Evolutionary conservation across 2,888 invertebrate species (phyloP), one percentile per base, ranked within the genome.

Genomic region (Clusia tigrina): DNA sequence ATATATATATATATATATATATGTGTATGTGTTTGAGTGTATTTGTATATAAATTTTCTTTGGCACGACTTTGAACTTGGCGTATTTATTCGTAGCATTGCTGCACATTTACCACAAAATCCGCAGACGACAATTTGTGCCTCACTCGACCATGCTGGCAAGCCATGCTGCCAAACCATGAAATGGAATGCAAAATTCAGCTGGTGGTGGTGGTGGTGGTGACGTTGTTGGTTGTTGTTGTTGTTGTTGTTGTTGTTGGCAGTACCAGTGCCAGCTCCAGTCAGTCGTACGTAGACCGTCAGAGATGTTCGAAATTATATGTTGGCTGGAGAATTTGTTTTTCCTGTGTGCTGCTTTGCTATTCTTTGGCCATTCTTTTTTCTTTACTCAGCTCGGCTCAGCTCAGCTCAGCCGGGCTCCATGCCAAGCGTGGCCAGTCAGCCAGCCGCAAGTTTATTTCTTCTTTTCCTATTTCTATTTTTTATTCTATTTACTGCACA

Each of bases 11-110:
- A n/a, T n/a, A n/a, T n/a, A n/a, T n/a, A n/a, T n/a, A n/a, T n/a
- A n/a, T n/a, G 22, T 42, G 25, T 18, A 15, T 25, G 18, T 24
- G 17, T 46, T 57, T 9, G 6, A n/a, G 37, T 38, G 37, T 22
- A 12, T 20, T 9, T n/a, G 22, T 57, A 26, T 63, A 59, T 62
- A 68, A 69, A 66, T 69, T 68, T 65, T 58, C 52, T 57, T 67
- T 69, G 66, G 69, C 69, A 69, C 69, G 69, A 69, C 69, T 69
- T 69, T 69, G 69, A 69, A 69, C 69, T 69, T 69, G 48, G 48
- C 22, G 48, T 22, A 48, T 48, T 48, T 42, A 18, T 48, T 18
- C 48, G 42, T 17, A 22, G 42, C 48, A 48, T 18, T 48, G 5
- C 48, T 42, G 9, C n/a, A 3, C 12, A 15, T 9, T 3, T 20